These are phyloP conservation scores for Nomada goodeniana DNA, from an alignment of 2,888 invertebrate genomes.

Conservation along the genomic window DNA sequence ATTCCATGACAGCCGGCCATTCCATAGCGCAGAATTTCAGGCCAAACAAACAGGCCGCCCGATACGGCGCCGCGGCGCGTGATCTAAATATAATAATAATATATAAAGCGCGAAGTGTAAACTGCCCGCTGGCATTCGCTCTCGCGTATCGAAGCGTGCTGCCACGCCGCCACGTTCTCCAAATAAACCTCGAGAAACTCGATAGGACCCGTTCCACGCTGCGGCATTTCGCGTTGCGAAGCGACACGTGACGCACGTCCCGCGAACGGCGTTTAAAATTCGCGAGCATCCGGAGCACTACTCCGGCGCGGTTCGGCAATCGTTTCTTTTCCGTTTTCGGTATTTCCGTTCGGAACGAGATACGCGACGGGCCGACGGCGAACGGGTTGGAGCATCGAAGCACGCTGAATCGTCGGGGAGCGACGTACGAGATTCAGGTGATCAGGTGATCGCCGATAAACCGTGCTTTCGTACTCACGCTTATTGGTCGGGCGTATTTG, in stretches of 20 bases:
- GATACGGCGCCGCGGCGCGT: slow-evolving; percentile 67
- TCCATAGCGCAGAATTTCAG: slow-evolving; percentile 79
- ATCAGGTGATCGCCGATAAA: slow-evolving; percentile 49
- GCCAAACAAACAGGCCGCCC: slow-evolving; percentile 79
- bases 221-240: neutral
- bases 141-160: slow-evolving; percentile 28
- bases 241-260: neutral
- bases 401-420: slow-evolving; percentile 35
- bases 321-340: neutral
- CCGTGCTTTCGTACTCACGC: slow-evolving; percentile 80
- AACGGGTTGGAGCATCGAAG: slow-evolving; percentile 8
- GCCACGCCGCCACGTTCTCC: slow-evolving; percentile 61
- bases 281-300: neutral
- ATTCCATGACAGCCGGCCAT: slow-evolving; percentile 83
- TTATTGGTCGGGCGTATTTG: slow-evolving; percentile 71
- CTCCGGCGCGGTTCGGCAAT: neutral
- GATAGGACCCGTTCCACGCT: slow-evolving; percentile 43
- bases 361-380: slow-evolving; percentile 8
- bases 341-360: neutral
- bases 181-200: slow-evolving; percentile 73
- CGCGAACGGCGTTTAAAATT: neutral
- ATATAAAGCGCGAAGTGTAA: slow-evolving; percentile 65
- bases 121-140: slow-evolving; percentile 64
- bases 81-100: slow-evolving; percentile 79
- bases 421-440: slow-evolving; percentile 26